Evolutionary conservation across 2,888 invertebrate genomes (phyloP).

Genomic region (Pollenia labialis): DNA sequence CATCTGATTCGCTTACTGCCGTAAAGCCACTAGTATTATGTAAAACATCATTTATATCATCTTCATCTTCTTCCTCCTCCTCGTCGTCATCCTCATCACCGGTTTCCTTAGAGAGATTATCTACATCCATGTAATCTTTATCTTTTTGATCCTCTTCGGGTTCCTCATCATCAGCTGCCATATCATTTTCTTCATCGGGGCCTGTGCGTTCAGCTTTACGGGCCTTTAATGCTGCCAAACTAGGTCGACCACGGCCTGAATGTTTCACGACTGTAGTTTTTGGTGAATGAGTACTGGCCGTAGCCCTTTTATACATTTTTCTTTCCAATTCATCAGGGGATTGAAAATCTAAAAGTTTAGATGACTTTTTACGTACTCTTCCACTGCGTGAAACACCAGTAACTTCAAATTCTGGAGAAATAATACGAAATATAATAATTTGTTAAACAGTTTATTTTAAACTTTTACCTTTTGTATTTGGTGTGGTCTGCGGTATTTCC

Average conservation of each 20-base stretch:
- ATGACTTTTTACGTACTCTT: conserved; percentile 96
- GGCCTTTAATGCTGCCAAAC: conserved; percentile 74
- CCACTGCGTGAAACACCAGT: conserved; percentile 95
- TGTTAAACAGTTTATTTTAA: background rate
- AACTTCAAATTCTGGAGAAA: conserved; percentile 83
- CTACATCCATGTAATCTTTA: conserved; percentile 65
- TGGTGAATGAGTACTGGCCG: conserved; percentile 36
- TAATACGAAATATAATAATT: background rate
- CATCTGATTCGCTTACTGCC: conserved; percentile 75
- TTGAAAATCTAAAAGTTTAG: conserved; percentile 96
- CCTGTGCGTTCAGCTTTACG: conserved; percentile 14
- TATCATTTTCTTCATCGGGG: conserved; percentile 69
- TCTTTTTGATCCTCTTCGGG: conserved; percentile 65
- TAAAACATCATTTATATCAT: conserved; percentile 58
- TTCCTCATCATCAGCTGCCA: conserved; percentile 73
- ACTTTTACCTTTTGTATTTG: conserved; percentile 59
- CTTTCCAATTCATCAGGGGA: conserved; percentile 92
- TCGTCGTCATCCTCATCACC: conserved; percentile 75
- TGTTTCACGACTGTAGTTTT: conserved; percentile 24
- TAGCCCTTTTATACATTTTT: conserved; percentile 73
- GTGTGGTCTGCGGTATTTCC: conserved; percentile 58
- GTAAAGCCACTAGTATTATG: conserved; percentile 64
- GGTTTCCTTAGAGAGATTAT: conserved; percentile 74
- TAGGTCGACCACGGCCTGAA: conserved; percentile 72
- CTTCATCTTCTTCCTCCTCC: conserved; percentile 53